A percentile compares a stretch with the other conserved stretches of the same genome.
Evolutionary conservation across 2,113 vertebrate genomes (phyloP).

Genomic region (Ictalurus punctatus): DNA sequence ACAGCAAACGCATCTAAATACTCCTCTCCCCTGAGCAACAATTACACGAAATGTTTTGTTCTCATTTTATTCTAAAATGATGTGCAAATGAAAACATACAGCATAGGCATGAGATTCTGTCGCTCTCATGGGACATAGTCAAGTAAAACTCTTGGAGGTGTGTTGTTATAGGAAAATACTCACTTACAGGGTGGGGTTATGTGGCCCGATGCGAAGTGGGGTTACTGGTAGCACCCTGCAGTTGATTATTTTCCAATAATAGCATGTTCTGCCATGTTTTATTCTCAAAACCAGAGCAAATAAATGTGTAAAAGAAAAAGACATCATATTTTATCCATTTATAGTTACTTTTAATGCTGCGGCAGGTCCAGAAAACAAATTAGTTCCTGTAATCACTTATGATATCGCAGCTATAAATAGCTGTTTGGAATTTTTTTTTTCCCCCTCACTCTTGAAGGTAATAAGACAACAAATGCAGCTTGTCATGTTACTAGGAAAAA

Average conservation of each 20-base stretch:
- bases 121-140: constrained; percentile 44
- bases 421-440: not conserved
- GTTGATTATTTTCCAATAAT: not conserved
- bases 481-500: not conserved
- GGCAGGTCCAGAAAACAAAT: not conserved
- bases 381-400: not conserved
- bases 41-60: constrained; percentile 37
- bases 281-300: not conserved
- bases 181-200: not conserved
- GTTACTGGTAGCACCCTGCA: not conserved
- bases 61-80: constrained; percentile 17
- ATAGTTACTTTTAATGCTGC: not conserved
- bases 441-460: not conserved
- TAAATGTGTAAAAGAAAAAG: not conserved
- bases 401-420: not conserved
- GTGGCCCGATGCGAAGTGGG: not conserved
- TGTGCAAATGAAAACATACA: constrained; percentile 53
- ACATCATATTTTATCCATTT: not conserved
- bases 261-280: too few relatives aligned
- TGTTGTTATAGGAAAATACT: not conserved
- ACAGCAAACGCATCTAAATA: constrained; percentile 47
- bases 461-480: not conserved
- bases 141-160: not conserved
- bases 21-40: constrained; percentile 40
- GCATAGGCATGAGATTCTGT: constrained; percentile 54